These are phyloP conservation scores for Drosophila watanabei DNA, from an alignment of 1,140 invertebrate species.

Conservation along the genomic window DNA sequence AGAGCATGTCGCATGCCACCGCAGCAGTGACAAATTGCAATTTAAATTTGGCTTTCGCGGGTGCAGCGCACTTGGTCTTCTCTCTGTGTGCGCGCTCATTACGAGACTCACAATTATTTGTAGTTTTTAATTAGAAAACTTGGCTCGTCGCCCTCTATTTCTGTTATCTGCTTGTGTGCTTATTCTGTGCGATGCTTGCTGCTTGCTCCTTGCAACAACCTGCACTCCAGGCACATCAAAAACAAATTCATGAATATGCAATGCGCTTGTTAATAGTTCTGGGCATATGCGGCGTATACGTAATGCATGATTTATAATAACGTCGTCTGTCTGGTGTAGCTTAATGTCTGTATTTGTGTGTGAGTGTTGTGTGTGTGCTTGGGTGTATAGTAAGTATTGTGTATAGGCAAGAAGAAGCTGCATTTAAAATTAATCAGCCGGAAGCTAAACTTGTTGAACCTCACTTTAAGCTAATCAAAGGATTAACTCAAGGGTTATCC, in stretches of 20 bases:
- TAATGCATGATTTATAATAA: constrained; percentile 57
- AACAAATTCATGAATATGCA: constrained; percentile 72
- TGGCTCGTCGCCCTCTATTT: constrained; percentile 41
- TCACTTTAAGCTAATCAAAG: background rate
- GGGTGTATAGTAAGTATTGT: background rate
- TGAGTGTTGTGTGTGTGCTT: background rate
- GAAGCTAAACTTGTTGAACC: constrained; percentile 33
- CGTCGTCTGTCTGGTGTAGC: background rate
- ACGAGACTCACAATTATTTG: constrained; percentile 73
- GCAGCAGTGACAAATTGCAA: constrained; percentile 77
- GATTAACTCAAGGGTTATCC: background rate
- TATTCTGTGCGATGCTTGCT: background rate
- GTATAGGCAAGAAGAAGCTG: background rate
- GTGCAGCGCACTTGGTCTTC: constrained; percentile 20
- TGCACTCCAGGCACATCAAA: constrained; percentile 49
- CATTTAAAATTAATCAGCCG: constrained; percentile 37
- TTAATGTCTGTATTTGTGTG: constrained; percentile 1
- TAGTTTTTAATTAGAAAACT: constrained; percentile 83
- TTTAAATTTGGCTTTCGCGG: constrained; percentile 79
- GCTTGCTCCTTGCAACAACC: constrained; percentile 32
- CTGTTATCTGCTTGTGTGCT: constrained; percentile 1
- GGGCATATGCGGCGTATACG: constrained; percentile 67
- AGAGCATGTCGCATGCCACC: constrained; percentile 26
- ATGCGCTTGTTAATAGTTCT: constrained; percentile 68
- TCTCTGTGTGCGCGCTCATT: constrained; percentile 55